Base-by-base conservation (phyloP, 2,113 vertebrate genomes). In the Apaloderma vittatum region DNA sequence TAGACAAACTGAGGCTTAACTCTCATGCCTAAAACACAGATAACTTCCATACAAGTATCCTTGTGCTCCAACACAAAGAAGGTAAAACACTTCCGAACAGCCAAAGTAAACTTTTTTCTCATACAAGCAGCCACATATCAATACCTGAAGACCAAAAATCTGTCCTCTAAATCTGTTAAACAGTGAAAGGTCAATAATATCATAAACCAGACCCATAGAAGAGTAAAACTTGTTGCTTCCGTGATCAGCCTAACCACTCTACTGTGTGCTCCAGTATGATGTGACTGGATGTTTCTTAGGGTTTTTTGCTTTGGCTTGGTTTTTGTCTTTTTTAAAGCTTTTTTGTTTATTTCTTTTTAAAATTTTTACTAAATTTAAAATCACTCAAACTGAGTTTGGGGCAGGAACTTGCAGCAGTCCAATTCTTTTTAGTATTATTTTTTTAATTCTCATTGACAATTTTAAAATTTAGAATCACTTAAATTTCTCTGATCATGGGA, bases 361-460 rank as follows among this genome's bases (percentile, higher is more conserved):
- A 66, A n/a, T 49, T 43, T 45, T 71, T 29, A 36, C 6, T 57
- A 27, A 67, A 58, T 40, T 37, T n/a, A 36, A 52, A 78, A 8
- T 3, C 2, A 57, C 34, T 24, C 8, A 40, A 71, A 71, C 30
- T 20, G 26, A 46, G 4, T 65, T 59, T 65, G 12, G 26, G 58
- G 20, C 9, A 58, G 30, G 11, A 46, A 55, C 22, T 37, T 55
- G 19, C 23, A 36, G 36, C n/a, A 34, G 24, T 26, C 12, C 0
- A 0, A 4, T 6, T 40, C 32, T 34, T 27, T 34, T 8, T 12
- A 3, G 24, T 46, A 59, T 8, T 0, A 6, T 19, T 78, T 58
- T 74, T 43, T 6, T 4, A 49, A 40, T 48, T 75, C 20, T 65
- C 29, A 26, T 15, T 2, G 40, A 48, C 7, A 34, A 80, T 20